These are phyloP conservation scores for Leptinotarsa juncta DNA, from an alignment of 2,888 invertebrate species.

Conservation along the genomic window DNA sequence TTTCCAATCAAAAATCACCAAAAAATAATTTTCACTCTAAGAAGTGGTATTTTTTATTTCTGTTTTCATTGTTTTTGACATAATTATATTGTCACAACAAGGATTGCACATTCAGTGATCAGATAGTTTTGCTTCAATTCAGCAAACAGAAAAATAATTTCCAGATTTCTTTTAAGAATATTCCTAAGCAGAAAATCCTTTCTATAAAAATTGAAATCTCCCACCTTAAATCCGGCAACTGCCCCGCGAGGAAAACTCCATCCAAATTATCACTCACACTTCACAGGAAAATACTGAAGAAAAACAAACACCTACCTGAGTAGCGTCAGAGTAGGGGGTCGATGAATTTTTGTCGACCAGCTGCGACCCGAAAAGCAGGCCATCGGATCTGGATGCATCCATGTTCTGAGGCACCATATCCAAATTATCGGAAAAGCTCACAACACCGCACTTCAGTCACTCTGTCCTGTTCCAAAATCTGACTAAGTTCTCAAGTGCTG, in stretches of 20 bases:
- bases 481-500: conserved; percentile 61
- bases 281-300: too few species aligned
- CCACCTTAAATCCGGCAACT: neutral
- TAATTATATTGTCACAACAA: too few species aligned
- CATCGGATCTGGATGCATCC: conserved; percentile 64
- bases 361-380: conserved; percentile 86
- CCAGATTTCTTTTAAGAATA: too few species aligned
- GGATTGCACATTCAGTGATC: too few species aligned
- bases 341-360: conserved; percentile 89
- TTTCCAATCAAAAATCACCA: too few species aligned
- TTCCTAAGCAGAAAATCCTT: too few species aligned
- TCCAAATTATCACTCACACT: conserved; percentile 33
- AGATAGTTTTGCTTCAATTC: too few species aligned
- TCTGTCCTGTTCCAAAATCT: conserved; percentile 49
- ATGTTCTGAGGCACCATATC: conserved; percentile 79
- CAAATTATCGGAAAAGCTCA: conserved; percentile 43
- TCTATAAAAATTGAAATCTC: neutral
- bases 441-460: conserved; percentile 44
- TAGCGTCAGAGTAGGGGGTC: conserved; percentile 98
- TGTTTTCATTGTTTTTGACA: too few species aligned
- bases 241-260: conserved; percentile 26
- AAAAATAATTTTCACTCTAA: too few species aligned
- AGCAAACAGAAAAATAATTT: too few species aligned
- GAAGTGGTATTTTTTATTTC: too few species aligned
- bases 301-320: conserved; percentile 79